Conservation (phyloP, 2,888 invertebrate species). For the Hyposoter didymator region DNA sequence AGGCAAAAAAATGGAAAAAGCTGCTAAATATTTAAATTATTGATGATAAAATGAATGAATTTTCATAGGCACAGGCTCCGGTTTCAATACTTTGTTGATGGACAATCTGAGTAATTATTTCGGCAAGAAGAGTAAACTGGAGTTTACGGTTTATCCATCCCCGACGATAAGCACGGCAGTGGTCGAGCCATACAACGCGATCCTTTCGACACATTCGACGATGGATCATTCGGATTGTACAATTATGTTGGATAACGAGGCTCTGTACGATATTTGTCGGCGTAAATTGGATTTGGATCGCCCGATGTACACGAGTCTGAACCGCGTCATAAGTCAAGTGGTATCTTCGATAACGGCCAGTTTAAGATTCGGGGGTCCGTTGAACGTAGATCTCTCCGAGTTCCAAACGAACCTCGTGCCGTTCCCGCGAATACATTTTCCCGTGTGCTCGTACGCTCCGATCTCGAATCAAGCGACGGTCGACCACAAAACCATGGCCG, state of each 20-base stretch:
- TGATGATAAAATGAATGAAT: constrained; percentile 43
- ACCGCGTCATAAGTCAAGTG: constrained; percentile 85
- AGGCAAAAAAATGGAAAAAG: too few species aligned
- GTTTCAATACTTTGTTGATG: constrained; percentile 80
- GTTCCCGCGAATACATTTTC: constrained; percentile 75
- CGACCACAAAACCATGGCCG: constrained; percentile 79
- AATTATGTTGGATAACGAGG: constrained; percentile 82
- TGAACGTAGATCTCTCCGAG: constrained; percentile 71
- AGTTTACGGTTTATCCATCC: constrained; percentile 78
- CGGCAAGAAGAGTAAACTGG: constrained; percentile 87
- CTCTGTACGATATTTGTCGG: constrained; percentile 84
- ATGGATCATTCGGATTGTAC: constrained; percentile 80
- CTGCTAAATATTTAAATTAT: neutral
- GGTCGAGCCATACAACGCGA: constrained; percentile 83
- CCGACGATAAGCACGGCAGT: constrained; percentile 83
- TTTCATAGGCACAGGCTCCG: constrained; percentile 82
- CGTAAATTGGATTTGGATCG: constrained; percentile 85
- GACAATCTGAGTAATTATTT: constrained; percentile 81
- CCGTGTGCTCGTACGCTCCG: constrained; percentile 85
- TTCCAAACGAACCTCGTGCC: constrained; percentile 72
- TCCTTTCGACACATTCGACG: constrained; percentile 81
- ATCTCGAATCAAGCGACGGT: constrained; percentile 85
- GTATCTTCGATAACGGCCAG: constrained; percentile 85
- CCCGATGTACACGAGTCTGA: constrained; percentile 86
- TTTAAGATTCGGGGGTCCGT: constrained; percentile 66